A percentile compares a stretch with the other conserved stretches of the same genome.
Conservation (phyloP, 2,113 vertebrate genomes). For the Pardalotus punctatus region DNA sequence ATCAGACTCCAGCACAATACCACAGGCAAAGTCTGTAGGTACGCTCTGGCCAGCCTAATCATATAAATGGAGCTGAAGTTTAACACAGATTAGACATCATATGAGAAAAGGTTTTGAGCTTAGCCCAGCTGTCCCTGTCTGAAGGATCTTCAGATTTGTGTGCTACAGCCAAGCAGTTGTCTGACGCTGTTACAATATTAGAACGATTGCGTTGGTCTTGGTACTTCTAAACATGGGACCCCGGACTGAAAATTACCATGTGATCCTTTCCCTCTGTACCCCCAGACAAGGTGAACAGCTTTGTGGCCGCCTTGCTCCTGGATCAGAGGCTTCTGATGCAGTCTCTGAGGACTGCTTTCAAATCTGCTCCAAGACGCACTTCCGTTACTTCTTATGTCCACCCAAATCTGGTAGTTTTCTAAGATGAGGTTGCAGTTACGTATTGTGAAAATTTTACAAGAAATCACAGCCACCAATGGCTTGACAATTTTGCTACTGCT, state of each 20-base stretch:
- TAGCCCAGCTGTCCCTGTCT: conserved; percentile 39
- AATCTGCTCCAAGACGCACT: neutral
- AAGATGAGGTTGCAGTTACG: neutral
- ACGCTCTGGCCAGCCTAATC: neutral
- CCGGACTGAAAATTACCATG: neutral
- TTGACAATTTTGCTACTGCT: neutral
- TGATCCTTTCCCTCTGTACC: neutral
- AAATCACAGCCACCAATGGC: neutral
- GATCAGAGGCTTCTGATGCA: neutral
- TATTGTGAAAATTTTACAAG: neutral
- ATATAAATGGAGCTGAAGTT: conserved; percentile 17
- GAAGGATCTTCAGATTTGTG: conserved; percentile 45
- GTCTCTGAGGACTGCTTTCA: neutral
- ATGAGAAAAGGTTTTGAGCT: conserved; percentile 1
- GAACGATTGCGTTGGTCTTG: neutral
- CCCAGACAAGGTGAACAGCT: neutral
- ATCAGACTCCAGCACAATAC: conserved; percentile 50
- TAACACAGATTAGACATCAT: conserved; percentile 18
- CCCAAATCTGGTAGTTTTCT: neutral
- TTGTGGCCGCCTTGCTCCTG: neutral
- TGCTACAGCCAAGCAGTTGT: conserved; percentile 59
- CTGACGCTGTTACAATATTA: conserved; percentile 53
- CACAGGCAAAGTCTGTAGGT: conserved; percentile 26
- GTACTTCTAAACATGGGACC: conserved; percentile 7
- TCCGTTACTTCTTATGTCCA: neutral